Percentiles rank a stretch among this genome's conserved stretches.
These are phyloP conservation scores for Batillaria attramentaria DNA, from an alignment of 1,140 invertebrate genomes.

Conservation along the genomic window DNA sequence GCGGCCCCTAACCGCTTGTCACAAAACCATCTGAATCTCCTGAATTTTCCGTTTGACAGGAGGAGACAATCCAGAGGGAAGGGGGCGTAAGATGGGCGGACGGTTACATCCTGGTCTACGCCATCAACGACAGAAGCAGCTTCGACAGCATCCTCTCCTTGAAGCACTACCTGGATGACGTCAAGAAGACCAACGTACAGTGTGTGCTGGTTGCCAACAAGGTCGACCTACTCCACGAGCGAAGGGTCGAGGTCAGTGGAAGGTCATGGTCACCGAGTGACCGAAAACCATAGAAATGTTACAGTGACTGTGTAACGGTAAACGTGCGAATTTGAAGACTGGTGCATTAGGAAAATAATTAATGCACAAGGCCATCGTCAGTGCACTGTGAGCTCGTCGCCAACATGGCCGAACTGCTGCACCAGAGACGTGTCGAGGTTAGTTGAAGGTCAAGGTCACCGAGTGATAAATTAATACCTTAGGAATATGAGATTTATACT, in stretches of 20 bases:
- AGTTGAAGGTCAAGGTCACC: too few relatives aligned
- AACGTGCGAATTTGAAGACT: neutral
- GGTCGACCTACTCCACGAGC: conserved; percentile 90
- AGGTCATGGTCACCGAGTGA: too few relatives aligned
- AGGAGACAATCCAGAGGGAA: conserved; percentile 76
- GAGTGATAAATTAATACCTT: too few relatives aligned
- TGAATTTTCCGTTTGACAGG: conserved; percentile 44
- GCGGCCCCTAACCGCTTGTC: neutral
- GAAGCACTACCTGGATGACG: conserved; percentile 77
- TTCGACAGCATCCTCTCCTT: conserved; percentile 84
- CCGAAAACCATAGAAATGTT: too few relatives aligned
- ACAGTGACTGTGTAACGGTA: neutral
- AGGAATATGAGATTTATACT: too few relatives aligned
- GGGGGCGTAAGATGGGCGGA: conserved; percentile 90
- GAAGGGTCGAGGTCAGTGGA: conserved; percentile 87
- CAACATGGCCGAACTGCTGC: too few relatives aligned
- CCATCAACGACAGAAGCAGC: conserved; percentile 89
- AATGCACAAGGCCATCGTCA: neutral
- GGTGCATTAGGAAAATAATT: neutral
- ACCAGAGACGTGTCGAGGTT: too few relatives aligned
- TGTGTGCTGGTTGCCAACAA: conserved; percentile 91
- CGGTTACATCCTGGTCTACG: conserved; percentile 90
- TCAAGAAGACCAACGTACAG: conserved; percentile 74
- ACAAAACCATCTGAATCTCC: too few relatives aligned
- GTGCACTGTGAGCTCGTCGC: too few relatives aligned